A percentile compares a stretch with the other conserved stretches of the same genome.
Conservation (phyloP, 2,113 vertebrate genomes). For the Tor tambroides region DNA sequence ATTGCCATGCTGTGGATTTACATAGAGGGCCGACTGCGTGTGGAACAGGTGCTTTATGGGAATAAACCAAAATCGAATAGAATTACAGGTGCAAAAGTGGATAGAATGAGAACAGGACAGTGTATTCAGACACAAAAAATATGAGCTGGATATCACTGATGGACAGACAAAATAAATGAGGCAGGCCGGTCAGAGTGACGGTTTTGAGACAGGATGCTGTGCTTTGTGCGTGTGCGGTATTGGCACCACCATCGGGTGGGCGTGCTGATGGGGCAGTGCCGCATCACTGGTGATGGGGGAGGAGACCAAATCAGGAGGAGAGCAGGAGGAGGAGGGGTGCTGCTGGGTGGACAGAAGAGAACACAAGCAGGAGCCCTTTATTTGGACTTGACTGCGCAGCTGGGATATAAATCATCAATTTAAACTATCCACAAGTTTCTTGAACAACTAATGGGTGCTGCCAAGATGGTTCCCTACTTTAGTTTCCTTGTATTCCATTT, state of each 20-base stretch:
- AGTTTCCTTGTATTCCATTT: background rate
- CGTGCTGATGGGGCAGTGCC: constrained; percentile 11
- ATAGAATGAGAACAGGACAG: background rate
- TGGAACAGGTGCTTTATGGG: background rate
- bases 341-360: background rate
- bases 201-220: constrained; percentile 1
- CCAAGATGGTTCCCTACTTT: background rate
- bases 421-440: background rate
- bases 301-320: background rate
- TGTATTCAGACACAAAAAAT: background rate
- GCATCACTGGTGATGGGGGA: constrained; percentile 30
- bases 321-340: constrained; percentile 3
- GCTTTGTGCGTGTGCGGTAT: background rate
- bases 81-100: background rate
- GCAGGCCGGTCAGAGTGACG: background rate
- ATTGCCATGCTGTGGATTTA: constrained; percentile 18
- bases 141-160: background rate
- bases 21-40: background rate
- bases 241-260: background rate
- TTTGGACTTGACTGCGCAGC: background rate
- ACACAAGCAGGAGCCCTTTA: background rate
- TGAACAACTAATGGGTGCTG: background rate
- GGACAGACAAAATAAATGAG: background rate
- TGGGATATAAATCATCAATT: background rate
- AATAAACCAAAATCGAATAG: background rate